phyloP scores from a whole-genome alignment of 2,888 invertebrate genomes.

The Eupithecia insigniata region DNA sequence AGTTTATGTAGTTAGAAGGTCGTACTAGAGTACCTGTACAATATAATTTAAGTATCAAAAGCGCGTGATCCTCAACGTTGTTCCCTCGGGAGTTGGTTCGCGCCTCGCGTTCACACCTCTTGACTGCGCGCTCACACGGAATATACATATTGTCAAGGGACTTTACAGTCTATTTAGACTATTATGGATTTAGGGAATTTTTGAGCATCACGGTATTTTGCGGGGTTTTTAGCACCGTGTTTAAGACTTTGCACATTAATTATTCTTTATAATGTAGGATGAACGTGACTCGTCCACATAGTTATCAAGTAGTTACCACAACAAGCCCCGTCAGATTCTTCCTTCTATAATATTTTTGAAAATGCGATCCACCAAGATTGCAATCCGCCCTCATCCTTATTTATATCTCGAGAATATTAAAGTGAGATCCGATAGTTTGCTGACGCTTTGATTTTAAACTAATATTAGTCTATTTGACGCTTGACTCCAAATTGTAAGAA shows the following conservation, averaged over 20 bases:
- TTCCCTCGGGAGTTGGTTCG: slow-evolving; percentile 8
- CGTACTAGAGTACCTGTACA: not conserved
- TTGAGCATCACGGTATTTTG: not conserved
- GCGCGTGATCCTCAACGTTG: not conserved
- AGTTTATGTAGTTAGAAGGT: not conserved
- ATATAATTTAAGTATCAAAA: not conserved
- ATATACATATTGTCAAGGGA: slow-evolving; percentile 15
- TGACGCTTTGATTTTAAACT: slow-evolving; percentile 5
- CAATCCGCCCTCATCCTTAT: not conserved
- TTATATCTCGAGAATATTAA: slow-evolving; percentile 5
- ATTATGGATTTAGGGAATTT: not conserved
- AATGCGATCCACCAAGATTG: not conserved
- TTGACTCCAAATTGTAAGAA: too few species aligned
- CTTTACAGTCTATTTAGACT: slow-evolving; percentile 10
- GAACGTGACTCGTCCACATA: not conserved
- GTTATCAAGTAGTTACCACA: not conserved
- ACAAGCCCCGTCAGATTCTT: not conserved
- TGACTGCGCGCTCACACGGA: slow-evolving; percentile 20
- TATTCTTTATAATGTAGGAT: not conserved
- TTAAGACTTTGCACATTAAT: not conserved
- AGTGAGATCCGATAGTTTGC: not conserved
- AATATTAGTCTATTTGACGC: not conserved
- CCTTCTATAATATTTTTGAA: not conserved
- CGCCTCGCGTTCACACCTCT: slow-evolving; percentile 30
- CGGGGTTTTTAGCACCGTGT: not conserved